Base-by-base conservation (phyloP, 2,113 vertebrate species). In the Podiceps cristatus region DNA sequence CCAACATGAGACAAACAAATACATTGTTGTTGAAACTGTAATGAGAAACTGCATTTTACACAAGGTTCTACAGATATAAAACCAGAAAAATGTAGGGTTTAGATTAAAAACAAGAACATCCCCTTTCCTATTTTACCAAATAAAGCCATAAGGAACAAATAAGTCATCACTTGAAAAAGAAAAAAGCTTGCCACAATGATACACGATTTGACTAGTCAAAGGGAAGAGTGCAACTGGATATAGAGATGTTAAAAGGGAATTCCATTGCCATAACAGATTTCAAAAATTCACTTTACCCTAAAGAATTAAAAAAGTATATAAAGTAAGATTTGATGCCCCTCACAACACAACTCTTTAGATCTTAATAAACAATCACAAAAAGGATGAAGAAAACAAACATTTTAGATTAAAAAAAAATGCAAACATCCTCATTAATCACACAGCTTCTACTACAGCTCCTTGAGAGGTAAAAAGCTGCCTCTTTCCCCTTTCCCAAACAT, bases 341-440 rank as follows among this genome's bases (percentile, higher is more conserved):
- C 35, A 49, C 18, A 69, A 92, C 25, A 91, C 23, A 91, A 68
- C 96, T 45, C 68, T 91, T 86, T 66, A 88, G 31, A 92, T 81
- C 79, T 95, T 80, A 96, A 90, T 44, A 66, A 91, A 37, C 59
- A 60, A 40, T 27, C 13, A 91, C 44, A 93, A 95, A 97, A 87
- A 95, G 56, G 72, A 97, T 91, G 80, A 97, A 95, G 84, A 91
- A 95, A 95, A 94, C 71, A 97, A 79, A 94, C 67, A 96, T 93
- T 98, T 91, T 86, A 78, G 90, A 95, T 85, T 96, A 47, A 97
- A 63, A 82, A 84, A 94, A 82, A 95, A 59, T 47, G 74, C 53
- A 97, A 98, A 81, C 87, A 93, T 93, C 73, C 89, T 97, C 84
- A 95, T 91, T 86, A 97, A 92, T 94, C 97, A 95, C 28, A 94